Evolutionary conservation across 1,140 invertebrate genomes (phyloP).

Genomic region (Drosophila triauraria): DNA sequence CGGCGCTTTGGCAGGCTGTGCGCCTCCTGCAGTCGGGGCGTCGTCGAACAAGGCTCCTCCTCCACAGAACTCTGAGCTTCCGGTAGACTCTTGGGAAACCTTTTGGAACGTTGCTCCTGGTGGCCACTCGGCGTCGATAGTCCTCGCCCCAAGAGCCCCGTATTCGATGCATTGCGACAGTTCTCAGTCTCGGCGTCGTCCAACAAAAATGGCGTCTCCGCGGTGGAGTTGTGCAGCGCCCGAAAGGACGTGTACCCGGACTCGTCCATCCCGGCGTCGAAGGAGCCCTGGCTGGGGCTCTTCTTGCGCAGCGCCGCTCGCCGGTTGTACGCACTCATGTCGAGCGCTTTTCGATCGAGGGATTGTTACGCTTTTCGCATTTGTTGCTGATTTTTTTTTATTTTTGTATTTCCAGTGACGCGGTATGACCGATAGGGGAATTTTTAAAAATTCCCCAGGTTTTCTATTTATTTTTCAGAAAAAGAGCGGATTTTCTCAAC

Average conservation of each 20-base stretch:
- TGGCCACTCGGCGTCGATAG: conserved; percentile 43
- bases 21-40: conserved; percentile 38
- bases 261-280: conserved; percentile 61
- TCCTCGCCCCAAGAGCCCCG: not conserved
- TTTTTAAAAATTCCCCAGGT: not conserved
- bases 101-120: conserved; percentile 12
- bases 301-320: conserved; percentile 39
- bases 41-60: conserved; percentile 28
- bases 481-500: too few species aligned
- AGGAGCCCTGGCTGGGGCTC: conserved; percentile 14
- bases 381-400: conserved; percentile 15
- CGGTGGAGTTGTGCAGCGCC: conserved; percentile 66
- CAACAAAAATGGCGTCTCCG: conserved; percentile 75
- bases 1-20: conserved; percentile 48
- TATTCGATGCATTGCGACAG: conserved; percentile 62
- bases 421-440: not conserved
- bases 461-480: too few species aligned
- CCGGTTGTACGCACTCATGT: conserved; percentile 66
- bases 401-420: conserved; percentile 26
- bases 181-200: conserved; percentile 62
- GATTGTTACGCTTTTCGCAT: conserved; percentile 48
- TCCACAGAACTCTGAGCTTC: not conserved
- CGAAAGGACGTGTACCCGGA: conserved; percentile 75
- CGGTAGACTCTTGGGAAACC: conserved; percentile 10
- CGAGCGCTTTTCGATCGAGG: conserved; percentile 20